These are phyloP conservation scores for Plotosus lineatus DNA, from an alignment of 2,113 vertebrate species.

Conservation along the genomic window DNA sequence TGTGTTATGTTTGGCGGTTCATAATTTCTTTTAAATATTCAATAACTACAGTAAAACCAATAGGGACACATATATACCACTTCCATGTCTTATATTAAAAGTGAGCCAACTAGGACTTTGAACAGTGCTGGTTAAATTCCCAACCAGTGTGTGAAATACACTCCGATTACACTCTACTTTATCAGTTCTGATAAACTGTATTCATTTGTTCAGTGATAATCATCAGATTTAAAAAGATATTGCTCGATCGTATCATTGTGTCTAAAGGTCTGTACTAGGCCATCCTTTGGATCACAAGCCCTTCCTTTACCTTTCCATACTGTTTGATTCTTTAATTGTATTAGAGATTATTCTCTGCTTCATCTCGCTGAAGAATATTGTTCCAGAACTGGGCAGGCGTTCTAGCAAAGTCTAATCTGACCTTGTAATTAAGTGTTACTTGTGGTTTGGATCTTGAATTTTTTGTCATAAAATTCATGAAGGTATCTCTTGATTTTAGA, in stretches of 20 bases:
- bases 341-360: too few relatives aligned
- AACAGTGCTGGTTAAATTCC: neutral
- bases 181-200: constrained; percentile 6
- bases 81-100: neutral
- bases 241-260: neutral
- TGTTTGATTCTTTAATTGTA: too few relatives aligned
- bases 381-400: too few relatives aligned
- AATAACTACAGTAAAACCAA: neutral
- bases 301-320: too few relatives aligned
- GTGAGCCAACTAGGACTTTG: neutral
- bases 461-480: too few relatives aligned
- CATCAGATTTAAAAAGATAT: constrained; percentile 1
- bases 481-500: too few relatives aligned
- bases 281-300: too few relatives aligned
- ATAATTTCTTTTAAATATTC: constrained; percentile 3
- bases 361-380: too few relatives aligned
- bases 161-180: neutral
- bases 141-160: neutral
- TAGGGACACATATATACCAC: neutral
- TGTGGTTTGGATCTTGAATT: too few relatives aligned
- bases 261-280: neutral
- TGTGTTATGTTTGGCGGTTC: neutral
- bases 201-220: constrained; percentile 1
- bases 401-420: too few relatives aligned
- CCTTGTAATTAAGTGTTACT: too few relatives aligned